Base-by-base conservation (phyloP, 1,140 invertebrate species). In the Elysia chlorotica region DNA sequence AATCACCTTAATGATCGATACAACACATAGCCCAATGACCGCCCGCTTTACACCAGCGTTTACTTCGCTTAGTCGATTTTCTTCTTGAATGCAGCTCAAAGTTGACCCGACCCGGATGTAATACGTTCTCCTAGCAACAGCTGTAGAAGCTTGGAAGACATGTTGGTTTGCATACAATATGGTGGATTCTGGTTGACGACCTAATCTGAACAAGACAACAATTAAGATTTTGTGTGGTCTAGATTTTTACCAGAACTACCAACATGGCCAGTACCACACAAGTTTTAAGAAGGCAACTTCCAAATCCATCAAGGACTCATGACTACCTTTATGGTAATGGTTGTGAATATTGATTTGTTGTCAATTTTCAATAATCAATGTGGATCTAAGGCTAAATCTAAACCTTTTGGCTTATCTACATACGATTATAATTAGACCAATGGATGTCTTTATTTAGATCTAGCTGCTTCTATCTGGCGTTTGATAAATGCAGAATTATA, bases 231-330 rank as follows among this genome's bases (percentile, higher is more conserved):
- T n/a, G 10, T 14, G 41, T 48, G 41, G n/a, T 48, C 10, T 48
- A 48, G 41, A 48, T 14, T n/a, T n/a, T n/a, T n/a, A n/a, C n/a
- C n/a, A n/a, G n/a, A n/a, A n/a, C n/a, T n/a, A n/a, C 57, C 54
- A 83, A 73, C 73, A 86, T 86, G 84, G 79, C 83, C 21, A 85
- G 83, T 61, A 81, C 84, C 76, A 87, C 85, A 62, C 84, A 87
- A 76, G 83, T 83, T n/a, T 30, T 85, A 10, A 70, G 78, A 61
- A 78, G 76, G 25, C 65, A 78, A 28, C 78, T 36, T 2, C 69
- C 65, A 0, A 65, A 86, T 59, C 73, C 80, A 17, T 76, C 79
- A 21, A 77, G 85, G 72, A 79, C 74, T 14, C 82, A 86, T 73
- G 85, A 87, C 79, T 87, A 86, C 79, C 73, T 87, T 0, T 86